phyloP scores from a whole-genome alignment of 2,888 invertebrate species.

The Drosophila atripex region DNA sequence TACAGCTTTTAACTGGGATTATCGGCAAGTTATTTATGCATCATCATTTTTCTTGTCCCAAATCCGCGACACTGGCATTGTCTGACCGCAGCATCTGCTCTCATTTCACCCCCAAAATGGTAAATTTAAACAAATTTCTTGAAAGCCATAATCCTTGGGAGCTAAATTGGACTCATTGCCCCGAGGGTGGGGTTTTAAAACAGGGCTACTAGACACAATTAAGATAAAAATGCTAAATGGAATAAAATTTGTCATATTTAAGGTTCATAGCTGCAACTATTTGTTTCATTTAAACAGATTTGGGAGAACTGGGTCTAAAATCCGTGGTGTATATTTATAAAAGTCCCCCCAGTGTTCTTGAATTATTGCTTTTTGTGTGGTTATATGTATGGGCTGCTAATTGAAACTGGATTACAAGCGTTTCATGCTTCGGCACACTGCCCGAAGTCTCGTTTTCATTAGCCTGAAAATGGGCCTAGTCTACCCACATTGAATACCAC shows the following conservation, averaged over 20 bases:
- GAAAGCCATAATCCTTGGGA: neutral
- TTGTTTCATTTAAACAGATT: conserved; percentile 9
- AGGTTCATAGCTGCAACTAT: neutral
- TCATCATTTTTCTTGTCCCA: conserved; percentile 63
- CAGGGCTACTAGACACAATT: neutral
- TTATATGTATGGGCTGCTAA: conserved; percentile 17
- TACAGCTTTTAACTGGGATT: conserved; percentile 75
- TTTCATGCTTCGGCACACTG: conserved; percentile 36
- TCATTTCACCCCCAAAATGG: neutral
- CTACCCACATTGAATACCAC: conserved; percentile 65
- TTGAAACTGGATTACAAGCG: conserved; percentile 42
- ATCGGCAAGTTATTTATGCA: conserved; percentile 73
- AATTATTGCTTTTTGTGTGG: neutral
- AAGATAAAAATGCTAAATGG: conserved; percentile 1
- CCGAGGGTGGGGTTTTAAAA: neutral
- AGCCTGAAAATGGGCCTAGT: neutral
- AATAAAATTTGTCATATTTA: neutral
- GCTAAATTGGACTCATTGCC: neutral
- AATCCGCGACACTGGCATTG: conserved; percentile 20
- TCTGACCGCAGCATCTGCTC: conserved; percentile 24
- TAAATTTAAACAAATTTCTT: neutral
- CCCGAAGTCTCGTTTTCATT: neutral
- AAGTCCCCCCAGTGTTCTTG: too few species aligned
- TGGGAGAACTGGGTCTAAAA: too few species aligned
- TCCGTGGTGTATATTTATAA: too few species aligned